Evolutionary conservation across 2,888 invertebrate genomes (phyloP).

Genomic region (Chamaedrilus cognettii): DNA sequence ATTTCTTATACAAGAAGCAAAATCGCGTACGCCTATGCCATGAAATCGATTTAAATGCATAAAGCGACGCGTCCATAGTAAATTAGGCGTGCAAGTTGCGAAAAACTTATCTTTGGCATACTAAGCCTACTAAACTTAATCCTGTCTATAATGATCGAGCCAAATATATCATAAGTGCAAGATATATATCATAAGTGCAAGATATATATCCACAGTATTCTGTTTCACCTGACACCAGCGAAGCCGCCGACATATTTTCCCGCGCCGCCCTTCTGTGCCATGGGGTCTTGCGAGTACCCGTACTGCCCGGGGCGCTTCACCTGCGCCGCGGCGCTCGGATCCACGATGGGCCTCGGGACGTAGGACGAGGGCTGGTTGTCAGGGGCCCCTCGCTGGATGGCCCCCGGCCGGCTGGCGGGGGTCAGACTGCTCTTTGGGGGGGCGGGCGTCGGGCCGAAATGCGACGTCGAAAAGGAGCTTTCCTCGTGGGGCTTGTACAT

Average conservation of each 20-base stretch:
- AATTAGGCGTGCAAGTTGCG: too few relatives aligned
- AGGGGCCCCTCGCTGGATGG: conserved; percentile 13
- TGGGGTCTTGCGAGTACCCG: neutral
- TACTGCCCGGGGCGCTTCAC: neutral
- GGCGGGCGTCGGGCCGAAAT: neutral
- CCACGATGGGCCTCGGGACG: neutral
- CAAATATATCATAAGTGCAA: too few relatives aligned
- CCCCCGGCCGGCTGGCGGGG: conserved; percentile 6
- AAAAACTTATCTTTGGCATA: too few relatives aligned
- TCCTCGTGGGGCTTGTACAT: neutral
- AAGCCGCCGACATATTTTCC: conserved; percentile 6
- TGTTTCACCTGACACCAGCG: neutral
- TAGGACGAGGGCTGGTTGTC: conserved; percentile 8
- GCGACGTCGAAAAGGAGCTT: neutral
- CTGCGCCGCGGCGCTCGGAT: neutral
- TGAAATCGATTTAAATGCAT: too few relatives aligned
- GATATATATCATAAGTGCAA: too few relatives aligned
- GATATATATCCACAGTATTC: too few relatives aligned
- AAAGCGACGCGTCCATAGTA: too few relatives aligned
- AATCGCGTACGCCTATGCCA: too few relatives aligned
- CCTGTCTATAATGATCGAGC: too few relatives aligned
- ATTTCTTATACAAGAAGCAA: too few relatives aligned
- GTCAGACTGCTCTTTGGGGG: conserved; percentile 13
- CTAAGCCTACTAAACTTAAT: too few relatives aligned
- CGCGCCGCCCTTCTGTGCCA: neutral